phyloP scores from a whole-genome alignment of 2,888 invertebrate genomes.

The Sinhomidia bicolor region DNA sequence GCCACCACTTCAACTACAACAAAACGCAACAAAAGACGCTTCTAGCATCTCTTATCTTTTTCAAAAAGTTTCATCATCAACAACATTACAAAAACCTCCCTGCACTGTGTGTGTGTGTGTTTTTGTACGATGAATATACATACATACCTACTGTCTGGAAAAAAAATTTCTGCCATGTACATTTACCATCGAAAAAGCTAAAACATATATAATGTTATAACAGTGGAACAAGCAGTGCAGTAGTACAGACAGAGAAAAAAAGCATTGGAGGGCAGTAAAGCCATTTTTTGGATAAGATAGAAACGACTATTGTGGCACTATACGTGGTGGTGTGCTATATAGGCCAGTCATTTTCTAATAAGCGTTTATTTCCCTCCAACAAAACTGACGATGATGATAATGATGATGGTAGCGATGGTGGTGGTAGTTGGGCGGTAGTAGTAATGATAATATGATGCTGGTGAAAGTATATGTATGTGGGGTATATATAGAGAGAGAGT shows the following conservation, averaged over 20 bases:
- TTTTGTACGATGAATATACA: too few species aligned
- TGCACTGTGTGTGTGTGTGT: neutral
- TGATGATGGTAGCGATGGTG: slow-evolving; percentile 41
- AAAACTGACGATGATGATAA: slow-evolving; percentile 13
- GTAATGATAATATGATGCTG: neutral
- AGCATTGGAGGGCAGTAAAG: slow-evolving; percentile 9
- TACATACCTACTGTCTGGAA: neutral
- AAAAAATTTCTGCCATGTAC: neutral
- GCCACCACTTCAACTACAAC: neutral
- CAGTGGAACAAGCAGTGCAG: neutral
- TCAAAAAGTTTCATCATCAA: slow-evolving; percentile 48
- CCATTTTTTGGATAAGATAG: slow-evolving; percentile 29
- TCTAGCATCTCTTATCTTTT: slow-evolving; percentile 22
- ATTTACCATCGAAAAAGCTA: too few species aligned
- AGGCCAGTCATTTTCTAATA: slow-evolving; percentile 38
- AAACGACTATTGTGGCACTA: neutral
- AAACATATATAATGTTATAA: neutral
- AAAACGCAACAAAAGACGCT: neutral
- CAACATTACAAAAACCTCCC: neutral
- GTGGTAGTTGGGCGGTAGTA: slow-evolving; percentile 30
- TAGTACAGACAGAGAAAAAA: neutral
- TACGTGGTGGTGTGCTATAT: neutral
- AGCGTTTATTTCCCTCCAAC: slow-evolving; percentile 34
- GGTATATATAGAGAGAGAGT: slow-evolving; percentile 23
- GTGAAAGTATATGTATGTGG: neutral